A percentile compares a stretch with the other conserved stretches of the same genome.
These are phyloP conservation scores for Tachysurus fulvidraco DNA, from an alignment of 2,113 vertebrate genomes.

Conservation along the genomic window DNA sequence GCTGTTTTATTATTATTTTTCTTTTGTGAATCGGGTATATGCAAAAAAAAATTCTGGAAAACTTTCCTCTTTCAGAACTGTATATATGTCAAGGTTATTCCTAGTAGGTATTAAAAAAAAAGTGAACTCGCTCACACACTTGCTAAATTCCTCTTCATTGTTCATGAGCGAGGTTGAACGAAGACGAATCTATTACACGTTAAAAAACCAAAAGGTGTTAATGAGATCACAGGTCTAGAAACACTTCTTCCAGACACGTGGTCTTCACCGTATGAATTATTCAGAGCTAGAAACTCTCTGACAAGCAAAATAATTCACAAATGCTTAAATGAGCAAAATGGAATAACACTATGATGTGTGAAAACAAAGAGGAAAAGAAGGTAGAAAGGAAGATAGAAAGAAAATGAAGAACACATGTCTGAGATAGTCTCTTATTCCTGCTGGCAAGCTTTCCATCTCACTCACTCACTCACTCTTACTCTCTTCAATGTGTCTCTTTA, in stretches of 20 bases:
- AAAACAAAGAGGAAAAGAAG: background rate
- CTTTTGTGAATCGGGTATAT: no score
- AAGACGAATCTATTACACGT: background rate
- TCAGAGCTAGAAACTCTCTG: background rate
- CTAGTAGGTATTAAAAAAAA: background rate
- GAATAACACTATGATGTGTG: background rate
- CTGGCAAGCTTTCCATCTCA: background rate
- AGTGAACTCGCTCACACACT: background rate
- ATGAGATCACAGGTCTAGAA: slow-evolving; percentile 32
- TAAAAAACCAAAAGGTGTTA: slow-evolving; percentile 9
- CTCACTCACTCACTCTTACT: background rate
- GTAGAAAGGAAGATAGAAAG: no score
- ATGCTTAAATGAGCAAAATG: slow-evolving; percentile 14
- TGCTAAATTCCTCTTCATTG: background rate
- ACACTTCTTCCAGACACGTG: slow-evolving; percentile 4
- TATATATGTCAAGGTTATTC: background rate
- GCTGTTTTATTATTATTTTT: no score
- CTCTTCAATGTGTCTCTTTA: background rate
- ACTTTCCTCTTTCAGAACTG: background rate
- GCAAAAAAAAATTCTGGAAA: background rate
- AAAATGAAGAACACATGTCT: background rate
- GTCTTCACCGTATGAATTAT: slow-evolving; percentile 18
- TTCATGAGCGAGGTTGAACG: background rate
- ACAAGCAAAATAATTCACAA: background rate
- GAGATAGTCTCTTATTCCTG: background rate